Percentiles rank a stretch among this genome's conserved stretches.
phyloP scores from a whole-genome alignment of 2,888 invertebrate genomes.

The Leptogaster cylindrica region DNA sequence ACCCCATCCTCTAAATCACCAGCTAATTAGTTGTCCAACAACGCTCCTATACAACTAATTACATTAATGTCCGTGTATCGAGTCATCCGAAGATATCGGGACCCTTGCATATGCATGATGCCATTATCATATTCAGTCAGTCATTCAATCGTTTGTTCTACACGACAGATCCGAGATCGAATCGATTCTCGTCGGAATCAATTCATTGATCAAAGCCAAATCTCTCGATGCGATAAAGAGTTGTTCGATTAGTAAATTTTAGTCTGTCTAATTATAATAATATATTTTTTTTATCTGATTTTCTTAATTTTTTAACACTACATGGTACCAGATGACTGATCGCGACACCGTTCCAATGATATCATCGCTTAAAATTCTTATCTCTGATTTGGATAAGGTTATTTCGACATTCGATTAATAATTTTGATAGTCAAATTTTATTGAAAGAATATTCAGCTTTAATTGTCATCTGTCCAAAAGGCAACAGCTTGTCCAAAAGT shows the following conservation, averaged over 20 bases:
- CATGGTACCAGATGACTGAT: constrained; percentile 23
- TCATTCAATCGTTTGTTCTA: constrained; percentile 26
- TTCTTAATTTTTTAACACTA: constrained; percentile 3
- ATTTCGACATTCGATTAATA: constrained; percentile 4
- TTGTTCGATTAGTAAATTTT: constrained; percentile 26
- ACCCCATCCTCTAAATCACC: constrained; percentile 23
- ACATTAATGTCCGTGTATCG: constrained; percentile 25
- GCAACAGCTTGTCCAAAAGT: not conserved
- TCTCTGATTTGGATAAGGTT: constrained; percentile 18
- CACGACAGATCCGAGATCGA: constrained; percentile 11
- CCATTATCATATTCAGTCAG: constrained; percentile 29
- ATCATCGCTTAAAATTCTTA: constrained; percentile 24
- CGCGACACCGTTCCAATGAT: constrained; percentile 19
- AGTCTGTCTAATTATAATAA: not conserved
- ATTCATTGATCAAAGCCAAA: constrained; percentile 28
- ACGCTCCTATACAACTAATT: constrained; percentile 29
- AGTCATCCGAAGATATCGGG: constrained; percentile 8
- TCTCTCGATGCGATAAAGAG: constrained; percentile 19
- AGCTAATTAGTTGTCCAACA: constrained; percentile 30
- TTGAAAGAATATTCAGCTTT: constrained; percentile 23
- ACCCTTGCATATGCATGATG: constrained; percentile 26
- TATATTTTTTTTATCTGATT: constrained; percentile 5
- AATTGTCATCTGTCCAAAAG: constrained; percentile 16
- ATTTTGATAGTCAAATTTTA: constrained; percentile 17
- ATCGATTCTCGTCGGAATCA: constrained; percentile 18